Conservation (phyloP, 2,797 vertebrate genomes). For the Enteromius unitaeniatus region DNA sequence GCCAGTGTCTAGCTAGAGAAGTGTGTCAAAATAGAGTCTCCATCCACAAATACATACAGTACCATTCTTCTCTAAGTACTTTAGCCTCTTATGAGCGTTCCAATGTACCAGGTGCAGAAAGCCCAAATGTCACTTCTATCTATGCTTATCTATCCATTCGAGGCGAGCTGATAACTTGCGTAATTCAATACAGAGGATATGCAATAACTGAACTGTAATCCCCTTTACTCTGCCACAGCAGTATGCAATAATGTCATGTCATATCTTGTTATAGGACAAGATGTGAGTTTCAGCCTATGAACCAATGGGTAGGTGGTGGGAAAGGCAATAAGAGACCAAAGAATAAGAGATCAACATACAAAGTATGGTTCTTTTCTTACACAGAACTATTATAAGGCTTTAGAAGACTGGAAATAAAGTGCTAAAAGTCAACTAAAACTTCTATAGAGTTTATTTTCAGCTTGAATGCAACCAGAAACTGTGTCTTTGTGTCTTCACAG, state of each 20-base stretch:
- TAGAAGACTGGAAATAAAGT: background rate
- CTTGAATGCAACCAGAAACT: background rate
- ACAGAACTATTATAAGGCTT: slow-evolving; percentile 5
- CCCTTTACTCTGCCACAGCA: slow-evolving; percentile 69
- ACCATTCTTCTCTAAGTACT: slow-evolving; percentile 21
- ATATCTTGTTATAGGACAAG: slow-evolving; percentile 66
- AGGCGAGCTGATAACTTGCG: slow-evolving; percentile 76
- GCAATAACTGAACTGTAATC: slow-evolving; percentile 78
- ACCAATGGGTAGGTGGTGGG: background rate
- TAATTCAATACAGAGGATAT: slow-evolving; percentile 80
- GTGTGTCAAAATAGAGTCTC: slow-evolving; percentile 28
- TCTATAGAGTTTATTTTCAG: slow-evolving; percentile 11
- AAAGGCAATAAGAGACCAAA: slow-evolving; percentile 27
- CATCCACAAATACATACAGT: slow-evolving; percentile 29
- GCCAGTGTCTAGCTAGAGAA: slow-evolving; percentile 37
- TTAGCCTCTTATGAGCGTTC: slow-evolving; percentile 33
- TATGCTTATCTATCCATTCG: slow-evolving; percentile 61
- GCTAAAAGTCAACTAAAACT: background rate
- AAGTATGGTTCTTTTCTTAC: background rate
- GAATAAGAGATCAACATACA: slow-evolving; percentile 22
- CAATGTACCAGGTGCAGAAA: slow-evolving; percentile 49
- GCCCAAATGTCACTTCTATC: slow-evolving; percentile 50
- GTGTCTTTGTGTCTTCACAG: background rate
- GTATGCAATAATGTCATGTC: slow-evolving; percentile 63
- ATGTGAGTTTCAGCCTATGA: slow-evolving; percentile 61